Percentiles rank a stretch among this genome's conserved stretches.
These are phyloP conservation scores for Acanthochromis polyacanthus DNA, from an alignment of 2,113 vertebrate genomes.

Conservation along the genomic window DNA sequence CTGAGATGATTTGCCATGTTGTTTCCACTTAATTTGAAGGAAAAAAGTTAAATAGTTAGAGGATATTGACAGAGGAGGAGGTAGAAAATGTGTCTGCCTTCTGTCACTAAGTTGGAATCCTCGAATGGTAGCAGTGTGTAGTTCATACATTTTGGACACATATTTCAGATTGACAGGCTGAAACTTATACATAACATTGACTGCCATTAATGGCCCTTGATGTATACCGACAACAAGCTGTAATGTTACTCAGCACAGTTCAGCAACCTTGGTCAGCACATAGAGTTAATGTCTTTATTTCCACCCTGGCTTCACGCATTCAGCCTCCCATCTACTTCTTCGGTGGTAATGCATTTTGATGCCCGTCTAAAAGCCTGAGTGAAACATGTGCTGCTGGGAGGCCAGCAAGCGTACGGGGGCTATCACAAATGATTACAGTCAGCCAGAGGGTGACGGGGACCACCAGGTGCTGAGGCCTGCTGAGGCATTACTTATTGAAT, in stretches of 20 bases:
- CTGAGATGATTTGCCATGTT: slow-evolving; percentile 23
- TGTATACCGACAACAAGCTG: slow-evolving; percentile 8
- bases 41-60: slow-evolving; percentile 28
- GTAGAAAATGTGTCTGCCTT: background rate
- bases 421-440: slow-evolving; percentile 81
- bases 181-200: background rate
- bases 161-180: background rate
- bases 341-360: slow-evolving; percentile 76
- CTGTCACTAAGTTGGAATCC: background rate
- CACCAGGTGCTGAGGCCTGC: slow-evolving; percentile 67
- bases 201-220: slow-evolving; percentile 4
- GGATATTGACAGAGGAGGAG: background rate
- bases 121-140: background rate
- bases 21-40: slow-evolving; percentile 49
- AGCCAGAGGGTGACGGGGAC: slow-evolving; percentile 71
- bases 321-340: slow-evolving; percentile 44
- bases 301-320: slow-evolving; percentile 49
- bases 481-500: slow-evolving; percentile 77
- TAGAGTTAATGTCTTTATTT: slow-evolving; percentile 74
- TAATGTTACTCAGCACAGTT: slow-evolving; percentile 37
- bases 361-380: slow-evolving; percentile 73
- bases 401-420: slow-evolving; percentile 68
- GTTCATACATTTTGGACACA: background rate
- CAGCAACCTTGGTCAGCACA: slow-evolving; percentile 31
- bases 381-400: slow-evolving; percentile 70